These are phyloP conservation scores for Lordiphosa mommai DNA, from an alignment of 1,140 invertebrate species.

Conservation along the genomic window DNA sequence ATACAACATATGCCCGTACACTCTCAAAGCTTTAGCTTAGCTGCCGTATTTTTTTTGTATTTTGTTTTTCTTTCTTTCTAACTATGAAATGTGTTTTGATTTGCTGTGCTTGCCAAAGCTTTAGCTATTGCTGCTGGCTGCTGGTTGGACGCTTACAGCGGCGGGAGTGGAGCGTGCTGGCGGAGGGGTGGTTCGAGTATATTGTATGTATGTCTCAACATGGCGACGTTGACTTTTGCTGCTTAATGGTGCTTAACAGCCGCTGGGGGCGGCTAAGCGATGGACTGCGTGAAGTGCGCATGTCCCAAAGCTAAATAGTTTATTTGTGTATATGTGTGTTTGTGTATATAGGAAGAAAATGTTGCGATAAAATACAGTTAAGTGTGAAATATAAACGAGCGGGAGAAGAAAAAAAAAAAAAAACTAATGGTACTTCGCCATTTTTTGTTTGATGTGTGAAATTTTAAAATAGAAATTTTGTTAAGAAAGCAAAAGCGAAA, in stretches of 20 bases:
- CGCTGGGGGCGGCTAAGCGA: neutral
- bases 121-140: constrained; percentile 47
- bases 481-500: too few species aligned
- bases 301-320: constrained; percentile 31
- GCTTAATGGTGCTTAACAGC: constrained; percentile 71
- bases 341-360: constrained; percentile 62
- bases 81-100: constrained; percentile 76
- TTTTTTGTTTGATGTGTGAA: constrained; percentile 13
- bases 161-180: constrained; percentile 2
- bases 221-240: constrained; percentile 60
- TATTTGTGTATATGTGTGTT: constrained; percentile 11
- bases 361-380: constrained; percentile 38
- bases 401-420: constrained; percentile 6
- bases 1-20: too few species aligned
- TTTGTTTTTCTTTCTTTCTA: constrained; percentile 6
- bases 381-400: constrained; percentile 18
- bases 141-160: constrained; percentile 52
- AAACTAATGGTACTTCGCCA: constrained; percentile 30
- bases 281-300: constrained; percentile 62
- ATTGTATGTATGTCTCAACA: constrained; percentile 33
- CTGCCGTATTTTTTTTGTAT: constrained; percentile 19
- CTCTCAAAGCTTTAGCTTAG: constrained; percentile 18
- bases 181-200: neutral
- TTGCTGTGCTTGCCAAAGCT: constrained; percentile 73
- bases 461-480: neutral